Percentiles rank a stretch among this genome's conserved stretches.
phyloP scores from a whole-genome alignment of 2,113 vertebrate genomes.

The Acanthochromis polyacanthus region DNA sequence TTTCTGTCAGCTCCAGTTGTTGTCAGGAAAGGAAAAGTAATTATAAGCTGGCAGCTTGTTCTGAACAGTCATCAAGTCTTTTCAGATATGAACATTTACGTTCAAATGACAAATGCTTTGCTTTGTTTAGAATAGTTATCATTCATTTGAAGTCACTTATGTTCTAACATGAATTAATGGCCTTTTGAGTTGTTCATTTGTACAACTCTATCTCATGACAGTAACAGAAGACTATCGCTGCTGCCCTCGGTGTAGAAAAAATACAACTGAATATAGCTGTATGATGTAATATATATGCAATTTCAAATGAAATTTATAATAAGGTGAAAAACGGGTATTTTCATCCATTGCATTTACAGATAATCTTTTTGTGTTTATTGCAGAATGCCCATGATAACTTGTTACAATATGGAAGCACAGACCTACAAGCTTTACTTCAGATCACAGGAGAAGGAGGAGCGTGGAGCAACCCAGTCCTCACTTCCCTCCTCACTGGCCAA shows the following conservation, averaged over 20 bases:
- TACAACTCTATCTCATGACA: background rate
- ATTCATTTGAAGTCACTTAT: background rate
- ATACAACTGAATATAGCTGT: too few species aligned
- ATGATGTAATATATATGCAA: too few species aligned
- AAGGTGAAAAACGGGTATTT: too few species aligned
- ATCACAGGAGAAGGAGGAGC: constrained; percentile 93
- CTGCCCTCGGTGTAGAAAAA: too few species aligned
- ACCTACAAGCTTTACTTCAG: constrained; percentile 93
- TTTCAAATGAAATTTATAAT: too few species aligned
- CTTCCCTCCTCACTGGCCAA: constrained; percentile 92
- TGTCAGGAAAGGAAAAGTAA: constrained; percentile 19
- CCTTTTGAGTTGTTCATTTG: background rate
- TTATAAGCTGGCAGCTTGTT: constrained; percentile 1
- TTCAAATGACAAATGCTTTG: background rate
- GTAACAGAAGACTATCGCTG: too few species aligned
- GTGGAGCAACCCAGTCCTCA: constrained; percentile 94
- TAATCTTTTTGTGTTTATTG: constrained; percentile 14
- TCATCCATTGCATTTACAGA: background rate
- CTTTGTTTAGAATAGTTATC: constrained; percentile 10
- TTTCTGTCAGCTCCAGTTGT: background rate
- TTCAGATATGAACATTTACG: background rate
- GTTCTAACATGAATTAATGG: constrained; percentile 2
- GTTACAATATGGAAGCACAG: constrained; percentile 94
- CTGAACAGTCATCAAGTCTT: background rate
- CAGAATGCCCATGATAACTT: constrained; percentile 91